Evolutionary conservation across 2,888 invertebrate species (phyloP).

Genomic region (Luperina testacea): DNA sequence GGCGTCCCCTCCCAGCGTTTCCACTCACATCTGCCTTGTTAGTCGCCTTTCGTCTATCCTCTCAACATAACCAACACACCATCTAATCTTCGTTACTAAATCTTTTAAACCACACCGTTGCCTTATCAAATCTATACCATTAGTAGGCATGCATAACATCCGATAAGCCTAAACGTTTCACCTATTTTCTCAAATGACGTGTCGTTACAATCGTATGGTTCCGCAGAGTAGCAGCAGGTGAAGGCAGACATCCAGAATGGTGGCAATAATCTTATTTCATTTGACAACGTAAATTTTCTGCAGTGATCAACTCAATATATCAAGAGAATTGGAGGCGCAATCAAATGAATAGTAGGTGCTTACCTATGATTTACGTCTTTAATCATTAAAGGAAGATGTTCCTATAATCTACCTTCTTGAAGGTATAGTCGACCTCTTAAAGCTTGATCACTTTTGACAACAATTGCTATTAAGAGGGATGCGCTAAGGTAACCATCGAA

Average conservation of each 20-base stretch:
- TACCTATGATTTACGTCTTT: background rate
- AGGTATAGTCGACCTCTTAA: too few relatives aligned
- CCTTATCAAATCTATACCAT: background rate
- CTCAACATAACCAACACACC: too few relatives aligned
- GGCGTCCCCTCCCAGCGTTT: too few relatives aligned
- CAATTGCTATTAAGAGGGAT: too few relatives aligned
- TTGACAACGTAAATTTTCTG: conserved; percentile 31
- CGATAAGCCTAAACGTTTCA: conserved; percentile 38
- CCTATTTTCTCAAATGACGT: conserved; percentile 44
- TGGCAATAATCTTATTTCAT: conserved; percentile 47
- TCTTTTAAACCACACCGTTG: too few relatives aligned
- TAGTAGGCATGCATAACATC: background rate
- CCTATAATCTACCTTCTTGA: background rate
- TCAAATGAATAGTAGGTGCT: conserved; percentile 11
- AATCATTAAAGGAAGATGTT: background rate
- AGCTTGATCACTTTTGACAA: too few relatives aligned
- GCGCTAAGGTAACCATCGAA: too few relatives aligned
- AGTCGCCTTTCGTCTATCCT: too few relatives aligned
- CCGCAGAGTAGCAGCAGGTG: conserved; percentile 41
- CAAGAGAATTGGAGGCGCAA: background rate
- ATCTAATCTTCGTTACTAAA: too few relatives aligned
- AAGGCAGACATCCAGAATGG: conserved; percentile 44
- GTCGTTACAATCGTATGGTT: conserved; percentile 51
- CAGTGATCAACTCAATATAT: conserved; percentile 6
- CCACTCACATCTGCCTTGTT: too few relatives aligned